Evolutionary conservation across 2,797 vertebrate species (phyloP), one percentile per base, ranked within the genome.

Genomic region (Anisognathus igniventris): DNA sequence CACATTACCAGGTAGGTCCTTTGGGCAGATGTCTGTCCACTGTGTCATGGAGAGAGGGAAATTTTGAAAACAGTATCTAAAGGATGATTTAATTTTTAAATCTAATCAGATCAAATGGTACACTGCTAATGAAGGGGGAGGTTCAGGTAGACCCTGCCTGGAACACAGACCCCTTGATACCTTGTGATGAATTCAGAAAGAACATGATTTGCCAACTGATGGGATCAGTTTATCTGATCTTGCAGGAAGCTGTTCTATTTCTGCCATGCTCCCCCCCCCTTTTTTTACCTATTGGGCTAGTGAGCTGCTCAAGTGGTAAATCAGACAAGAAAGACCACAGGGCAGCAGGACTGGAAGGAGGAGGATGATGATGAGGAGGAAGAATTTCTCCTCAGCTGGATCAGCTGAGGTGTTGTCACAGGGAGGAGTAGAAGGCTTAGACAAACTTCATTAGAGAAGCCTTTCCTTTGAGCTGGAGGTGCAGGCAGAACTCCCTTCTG

Each of bases 221-320:
- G 84, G 53, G n/a, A 4, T 65, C 51, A 25, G 48, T 67, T 56
- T 42, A 33, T n/a, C 20, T 74, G 28, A 64, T 56, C 14, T 74
- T 86, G 54, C 45, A 27, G 57, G 37, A 56, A 54, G 37, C 22
- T 35, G 4, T 30, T 25, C 16, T 50, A 4, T 73, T 79, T 58
- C 47, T 90, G 27, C n/a, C 10, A 9, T 75, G 31, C 20, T 57
- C 24, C 16, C 22, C 10, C 5, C 2, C 4, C 51, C 12, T 5
- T 11, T 56, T 33, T 56, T 56, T 53, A 7, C 1, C 5, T 31
- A 0, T n/a, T 79, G 56, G 40, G 10, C 35, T 40, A 4, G 11
- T 48, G 53, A 64, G 51, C 30, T 86, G 13, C 27, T 19, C 4
- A 28, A 53, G 37, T 48, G 48, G 5, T 30, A 51, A 3, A n/a